Evolutionary conservation across 1,140 invertebrate genomes (phyloP).

Genomic region (Rhyacophila brunnea): DNA sequence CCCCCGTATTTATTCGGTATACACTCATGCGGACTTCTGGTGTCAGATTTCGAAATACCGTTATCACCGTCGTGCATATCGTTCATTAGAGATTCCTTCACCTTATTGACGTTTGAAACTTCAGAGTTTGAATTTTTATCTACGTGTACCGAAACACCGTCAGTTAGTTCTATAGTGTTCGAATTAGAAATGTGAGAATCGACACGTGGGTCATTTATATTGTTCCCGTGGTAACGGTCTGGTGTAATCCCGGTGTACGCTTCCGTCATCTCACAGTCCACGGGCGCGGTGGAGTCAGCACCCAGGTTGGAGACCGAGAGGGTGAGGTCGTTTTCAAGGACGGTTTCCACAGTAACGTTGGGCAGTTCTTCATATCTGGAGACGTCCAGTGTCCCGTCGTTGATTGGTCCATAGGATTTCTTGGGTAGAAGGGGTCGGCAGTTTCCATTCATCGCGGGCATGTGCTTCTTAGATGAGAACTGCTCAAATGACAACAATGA

Average conservation of each 20-base stretch:
- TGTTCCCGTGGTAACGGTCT: no score
- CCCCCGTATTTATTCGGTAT: not conserved
- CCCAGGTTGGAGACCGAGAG: constrained; percentile 1
- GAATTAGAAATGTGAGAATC: not conserved
- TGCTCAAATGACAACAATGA: constrained; percentile 15
- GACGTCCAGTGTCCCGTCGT: constrained; percentile 43
- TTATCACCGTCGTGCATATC: constrained; percentile 14
- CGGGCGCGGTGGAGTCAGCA: no score
- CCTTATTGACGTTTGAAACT: constrained; percentile 25
- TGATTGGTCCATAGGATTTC: constrained; percentile 31
- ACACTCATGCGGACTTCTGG: constrained; percentile 11
- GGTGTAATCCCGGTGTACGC: no score
- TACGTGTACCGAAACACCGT: constrained; percentile 11
- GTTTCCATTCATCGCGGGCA: constrained; percentile 41
- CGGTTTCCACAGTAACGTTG: constrained; percentile 43
- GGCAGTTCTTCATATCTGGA: constrained; percentile 42
- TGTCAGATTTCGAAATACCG: constrained; percentile 16
- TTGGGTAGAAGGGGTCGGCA: constrained; percentile 33
- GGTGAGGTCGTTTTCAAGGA: constrained; percentile 37
- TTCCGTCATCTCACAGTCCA: not conserved
- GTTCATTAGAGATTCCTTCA: constrained; percentile 21
- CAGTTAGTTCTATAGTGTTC: constrained; percentile 7
- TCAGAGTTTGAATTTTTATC: constrained; percentile 35
- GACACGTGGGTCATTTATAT: no score
- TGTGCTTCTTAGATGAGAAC: constrained; percentile 30